These are phyloP conservation scores for Poicephalus meyeri DNA, from an alignment of 2,113 vertebrate species.

Conservation along the genomic window DNA sequence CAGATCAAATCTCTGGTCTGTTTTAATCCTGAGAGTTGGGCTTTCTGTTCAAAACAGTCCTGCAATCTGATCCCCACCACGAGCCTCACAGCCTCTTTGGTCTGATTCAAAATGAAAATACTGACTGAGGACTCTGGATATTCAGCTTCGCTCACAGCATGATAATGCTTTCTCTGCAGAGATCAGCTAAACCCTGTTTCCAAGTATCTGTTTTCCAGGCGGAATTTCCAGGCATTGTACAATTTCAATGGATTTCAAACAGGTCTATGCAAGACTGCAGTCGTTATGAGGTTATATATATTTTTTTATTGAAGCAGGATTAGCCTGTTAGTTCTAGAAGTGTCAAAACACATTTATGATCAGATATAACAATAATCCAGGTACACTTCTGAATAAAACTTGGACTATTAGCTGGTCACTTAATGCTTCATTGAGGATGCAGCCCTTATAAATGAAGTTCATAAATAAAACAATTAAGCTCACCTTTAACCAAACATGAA, in stretches of 20 bases:
- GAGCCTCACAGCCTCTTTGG: neutral
- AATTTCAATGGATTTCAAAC: neutral
- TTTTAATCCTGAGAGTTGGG: neutral
- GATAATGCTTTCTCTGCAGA: neutral
- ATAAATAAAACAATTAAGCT: neutral
- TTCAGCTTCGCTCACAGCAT: neutral
- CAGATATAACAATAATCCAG: neutral
- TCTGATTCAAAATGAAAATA: neutral
- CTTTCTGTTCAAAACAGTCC: neutral
- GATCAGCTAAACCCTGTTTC: neutral
- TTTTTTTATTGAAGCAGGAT: neutral
- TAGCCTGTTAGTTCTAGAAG: neutral
- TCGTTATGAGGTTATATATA: neutral
- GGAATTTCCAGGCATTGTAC: neutral
- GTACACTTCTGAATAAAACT: neutral
- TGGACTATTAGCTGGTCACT: neutral
- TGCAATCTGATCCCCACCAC: fast-evolving
- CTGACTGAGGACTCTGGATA: neutral
- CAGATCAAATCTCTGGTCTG: neutral
- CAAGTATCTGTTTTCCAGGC: neutral
- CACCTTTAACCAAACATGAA: neutral
- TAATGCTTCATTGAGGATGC: neutral
- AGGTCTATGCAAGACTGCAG: neutral
- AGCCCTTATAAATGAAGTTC: neutral
- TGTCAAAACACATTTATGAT: neutral